Evolutionary conservation across 2,797 vertebrate genomes (phyloP).

Genomic region (Eulemur mongoz): DNA sequence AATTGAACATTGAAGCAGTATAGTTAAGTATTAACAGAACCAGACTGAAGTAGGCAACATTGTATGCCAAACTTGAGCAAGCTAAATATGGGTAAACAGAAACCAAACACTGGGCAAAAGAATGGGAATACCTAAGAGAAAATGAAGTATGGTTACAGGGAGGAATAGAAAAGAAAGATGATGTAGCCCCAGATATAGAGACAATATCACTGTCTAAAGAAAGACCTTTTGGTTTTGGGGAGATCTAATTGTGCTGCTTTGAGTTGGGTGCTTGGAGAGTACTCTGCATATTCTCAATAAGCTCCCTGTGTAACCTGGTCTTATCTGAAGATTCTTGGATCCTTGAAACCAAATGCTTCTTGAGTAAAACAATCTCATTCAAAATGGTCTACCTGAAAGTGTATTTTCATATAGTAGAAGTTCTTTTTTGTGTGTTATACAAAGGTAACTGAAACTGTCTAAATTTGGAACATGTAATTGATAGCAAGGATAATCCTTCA

Average conservation of each 20-base stretch:
- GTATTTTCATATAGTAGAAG: background rate
- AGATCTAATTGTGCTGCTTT: background rate
- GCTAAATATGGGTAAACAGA: background rate
- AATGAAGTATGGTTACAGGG: background rate
- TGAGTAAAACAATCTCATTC: background rate
- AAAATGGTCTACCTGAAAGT: background rate
- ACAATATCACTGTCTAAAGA: background rate
- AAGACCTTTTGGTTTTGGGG: background rate
- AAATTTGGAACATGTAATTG: background rate
- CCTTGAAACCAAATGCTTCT: background rate
- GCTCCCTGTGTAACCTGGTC: background rate
- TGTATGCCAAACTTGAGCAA: background rate
- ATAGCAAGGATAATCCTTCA: background rate
- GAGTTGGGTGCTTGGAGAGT: background rate
- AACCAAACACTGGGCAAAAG: background rate
- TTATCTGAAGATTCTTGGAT: background rate
- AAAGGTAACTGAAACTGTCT: background rate
- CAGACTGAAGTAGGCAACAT: background rate
- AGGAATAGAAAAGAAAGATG: background rate
- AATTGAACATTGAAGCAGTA: background rate
- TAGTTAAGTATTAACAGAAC: background rate
- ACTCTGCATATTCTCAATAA: background rate
- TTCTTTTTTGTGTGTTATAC: background rate
- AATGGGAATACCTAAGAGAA: background rate
- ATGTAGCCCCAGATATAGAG: rapidly evolving